These are phyloP conservation scores for Capitulum mitella DNA, from an alignment of 2,888 invertebrate species.

Conservation along the genomic window DNA sequence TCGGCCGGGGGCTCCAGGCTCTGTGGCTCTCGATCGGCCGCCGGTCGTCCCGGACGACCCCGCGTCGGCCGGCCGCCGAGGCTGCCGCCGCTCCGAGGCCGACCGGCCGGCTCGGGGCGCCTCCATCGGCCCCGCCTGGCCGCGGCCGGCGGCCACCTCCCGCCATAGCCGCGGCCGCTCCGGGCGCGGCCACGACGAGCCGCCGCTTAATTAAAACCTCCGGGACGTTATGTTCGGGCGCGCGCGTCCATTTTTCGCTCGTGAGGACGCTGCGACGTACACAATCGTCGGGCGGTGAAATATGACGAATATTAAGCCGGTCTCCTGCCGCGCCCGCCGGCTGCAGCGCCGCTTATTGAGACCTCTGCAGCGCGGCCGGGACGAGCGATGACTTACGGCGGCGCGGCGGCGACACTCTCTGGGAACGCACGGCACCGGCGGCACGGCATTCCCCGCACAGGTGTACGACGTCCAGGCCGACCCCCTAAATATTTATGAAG, in stretches of 20 bases:
- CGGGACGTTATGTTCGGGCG: background rate
- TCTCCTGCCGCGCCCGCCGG: background rate
- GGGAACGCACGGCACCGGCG: no score
- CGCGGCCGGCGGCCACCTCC: background rate
- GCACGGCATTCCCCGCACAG: background rate
- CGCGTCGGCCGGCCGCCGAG: no score
- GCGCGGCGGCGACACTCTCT: background rate
- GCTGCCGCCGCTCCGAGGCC: no score
- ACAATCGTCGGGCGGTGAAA: background rate
- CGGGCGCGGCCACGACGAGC: no score
- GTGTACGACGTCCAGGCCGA: background rate
- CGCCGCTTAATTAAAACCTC: conserved; percentile 13
- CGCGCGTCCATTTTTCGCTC: background rate
- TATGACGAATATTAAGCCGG: background rate
- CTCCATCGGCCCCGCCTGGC: no score
- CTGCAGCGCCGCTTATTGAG: conserved; percentile 10
- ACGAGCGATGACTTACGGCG: background rate
- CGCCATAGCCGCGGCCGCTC: background rate
- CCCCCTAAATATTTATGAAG: conserved; percentile 19
- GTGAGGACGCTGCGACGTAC: background rate
- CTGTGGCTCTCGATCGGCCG: no score
- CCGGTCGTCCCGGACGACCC: no score
- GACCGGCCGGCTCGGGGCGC: no score
- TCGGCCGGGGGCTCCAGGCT: no score
- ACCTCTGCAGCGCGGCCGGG: background rate